Evolutionary conservation across 2,113 vertebrate species (phyloP), one percentile per base, ranked within the genome.

Genomic region (Neolamprologus sp.): DNA sequence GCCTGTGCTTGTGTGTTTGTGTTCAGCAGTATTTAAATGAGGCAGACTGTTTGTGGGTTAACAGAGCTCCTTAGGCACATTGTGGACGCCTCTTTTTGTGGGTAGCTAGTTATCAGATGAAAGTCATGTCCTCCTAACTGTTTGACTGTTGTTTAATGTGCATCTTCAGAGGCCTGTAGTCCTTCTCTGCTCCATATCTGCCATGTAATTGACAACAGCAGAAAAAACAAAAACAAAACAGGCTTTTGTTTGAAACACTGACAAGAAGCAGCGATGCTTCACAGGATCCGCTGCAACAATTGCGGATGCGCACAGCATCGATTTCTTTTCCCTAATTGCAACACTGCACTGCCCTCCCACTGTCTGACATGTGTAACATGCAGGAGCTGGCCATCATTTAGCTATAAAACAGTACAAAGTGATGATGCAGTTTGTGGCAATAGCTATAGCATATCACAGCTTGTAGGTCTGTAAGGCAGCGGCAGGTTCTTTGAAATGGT

Each of bases 401-500:
- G 60, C 82, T 21, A 42, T 14, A 73, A 83, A 78, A 49, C 88
- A 37, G 81, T 33, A 53, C 11, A 51, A 40, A 51, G 85, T 83
- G 81, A 73, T 71, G 86, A 82, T 83, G 55, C 23, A 47, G 79
- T 63, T 91, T 79, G 89, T 86, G 79, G 73, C 73, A 80, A 80
- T 58, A 58, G 86, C 63, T 9, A 19, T 80, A 87, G 73, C 88
- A 88, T 87, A 54, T 73, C 88, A 82, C 85, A 84, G 82, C 93
- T 89, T 55, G 83, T 60, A 84, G 83, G 88, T 85, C 58, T 79
- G 42, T 75, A 63, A 87, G 91, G 85, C 83, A 81, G 82, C 88
- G 78, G 91, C 81, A 80, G 88, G 71, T 78, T 68, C 87, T 94
- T 95, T 95, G 94, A 95, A 95, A 95, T 95, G 94, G 85, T 92